These are phyloP conservation scores for Cyprinodon tularosa DNA, from an alignment of 2,113 vertebrate species.

Conservation along the genomic window DNA sequence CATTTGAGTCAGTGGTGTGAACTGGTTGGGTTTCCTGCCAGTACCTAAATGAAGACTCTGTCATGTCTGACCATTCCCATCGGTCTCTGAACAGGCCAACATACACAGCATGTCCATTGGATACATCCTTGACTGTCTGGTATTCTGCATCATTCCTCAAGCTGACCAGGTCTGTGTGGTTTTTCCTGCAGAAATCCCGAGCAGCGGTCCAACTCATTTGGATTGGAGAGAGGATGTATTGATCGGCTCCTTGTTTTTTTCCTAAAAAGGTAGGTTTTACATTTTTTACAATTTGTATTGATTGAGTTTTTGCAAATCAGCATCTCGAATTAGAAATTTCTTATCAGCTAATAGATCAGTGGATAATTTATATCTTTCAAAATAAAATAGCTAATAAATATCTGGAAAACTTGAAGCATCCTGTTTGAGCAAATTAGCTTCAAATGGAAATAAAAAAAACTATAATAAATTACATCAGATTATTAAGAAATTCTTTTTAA, in stretches of 20 bases:
- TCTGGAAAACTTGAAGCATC: too few species aligned
- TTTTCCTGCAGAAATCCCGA: slow-evolving; percentile 10
- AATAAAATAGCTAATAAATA: too few species aligned
- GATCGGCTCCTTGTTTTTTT: not conserved
- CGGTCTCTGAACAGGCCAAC: slow-evolving; percentile 28
- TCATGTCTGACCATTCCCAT: slow-evolving; percentile 29
- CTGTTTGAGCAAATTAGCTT: too few species aligned
- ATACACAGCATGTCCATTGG: not conserved
- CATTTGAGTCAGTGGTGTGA: not conserved
- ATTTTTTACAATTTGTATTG: too few species aligned
- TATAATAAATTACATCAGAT: too few species aligned
- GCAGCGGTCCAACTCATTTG: not conserved
- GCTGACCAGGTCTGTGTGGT: slow-evolving; percentile 13
- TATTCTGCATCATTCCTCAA: slow-evolving; percentile 20
- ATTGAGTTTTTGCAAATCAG: too few species aligned
- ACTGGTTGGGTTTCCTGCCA: not conserved
- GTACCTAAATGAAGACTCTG: slow-evolving; percentile 24
- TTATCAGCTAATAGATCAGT: too few species aligned
- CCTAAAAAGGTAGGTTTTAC: too few species aligned
- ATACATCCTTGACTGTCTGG: not conserved
- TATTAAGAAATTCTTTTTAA: too few species aligned
- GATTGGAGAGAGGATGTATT: not conserved
- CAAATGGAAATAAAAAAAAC: too few species aligned
- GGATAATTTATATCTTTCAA: too few species aligned
- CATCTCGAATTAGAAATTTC: too few species aligned